Conservation (phyloP, 1,140 invertebrate species). For the Polyergus mexicanus region DNA sequence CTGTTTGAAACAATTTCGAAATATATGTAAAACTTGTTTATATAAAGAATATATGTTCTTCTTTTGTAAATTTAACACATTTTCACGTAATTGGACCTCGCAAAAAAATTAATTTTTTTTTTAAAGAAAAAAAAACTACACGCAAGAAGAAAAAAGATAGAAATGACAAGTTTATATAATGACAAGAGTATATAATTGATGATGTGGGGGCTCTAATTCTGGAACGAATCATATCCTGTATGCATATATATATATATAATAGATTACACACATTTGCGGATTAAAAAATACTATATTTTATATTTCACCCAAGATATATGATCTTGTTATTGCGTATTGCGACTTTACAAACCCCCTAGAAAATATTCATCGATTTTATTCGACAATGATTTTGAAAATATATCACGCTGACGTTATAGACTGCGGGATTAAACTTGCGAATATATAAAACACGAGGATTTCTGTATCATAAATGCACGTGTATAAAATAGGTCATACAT, state of each 20-base stretch:
- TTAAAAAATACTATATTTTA: neutral
- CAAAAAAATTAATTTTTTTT: neutral
- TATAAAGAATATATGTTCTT: neutral
- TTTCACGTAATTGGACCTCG: neutral
- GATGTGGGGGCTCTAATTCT: neutral
- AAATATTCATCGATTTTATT: slow-evolving; percentile 22
- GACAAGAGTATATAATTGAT: neutral
- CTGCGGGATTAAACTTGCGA: slow-evolving; percentile 16
- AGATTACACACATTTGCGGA: neutral
- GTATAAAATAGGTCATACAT: neutral
- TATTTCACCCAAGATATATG: neutral
- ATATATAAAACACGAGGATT: slow-evolving; percentile 15
- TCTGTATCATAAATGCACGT: neutral
- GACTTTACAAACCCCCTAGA: neutral
- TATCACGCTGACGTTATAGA: neutral
- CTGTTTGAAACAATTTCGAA: neutral
- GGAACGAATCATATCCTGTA: neutral
- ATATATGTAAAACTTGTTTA: neutral
- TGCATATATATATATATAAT: neutral
- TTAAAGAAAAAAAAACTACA: neutral
- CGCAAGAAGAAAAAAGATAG: neutral
- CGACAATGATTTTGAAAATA: slow-evolving; percentile 6
- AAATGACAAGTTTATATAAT: slow-evolving; percentile 5
- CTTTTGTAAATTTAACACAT: neutral
- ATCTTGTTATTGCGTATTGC: slow-evolving; percentile 8